These are phyloP conservation scores for Atethmia centrago DNA, from an alignment of 2,888 invertebrate species.

Conservation along the genomic window DNA sequence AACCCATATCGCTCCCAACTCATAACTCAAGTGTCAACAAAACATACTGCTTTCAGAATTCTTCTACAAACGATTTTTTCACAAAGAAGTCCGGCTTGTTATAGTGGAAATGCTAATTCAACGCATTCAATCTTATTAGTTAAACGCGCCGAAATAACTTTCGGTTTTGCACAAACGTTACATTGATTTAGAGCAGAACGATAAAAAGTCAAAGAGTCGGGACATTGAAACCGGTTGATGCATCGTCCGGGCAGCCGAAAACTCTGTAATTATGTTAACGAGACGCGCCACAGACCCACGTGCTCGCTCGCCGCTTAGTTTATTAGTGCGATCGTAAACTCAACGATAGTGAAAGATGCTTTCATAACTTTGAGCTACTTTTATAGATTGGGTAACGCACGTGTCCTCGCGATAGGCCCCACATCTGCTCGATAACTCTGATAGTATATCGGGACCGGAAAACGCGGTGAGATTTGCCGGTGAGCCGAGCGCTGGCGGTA, in stretches of 20 bases:
- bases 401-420: constrained; percentile 66
- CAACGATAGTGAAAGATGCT: constrained; percentile 82
- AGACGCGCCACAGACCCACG: constrained; percentile 77
- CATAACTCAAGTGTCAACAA: constrained; percentile 82
- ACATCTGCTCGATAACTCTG: constrained; percentile 78
- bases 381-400: constrained; percentile 69
- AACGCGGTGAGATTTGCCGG: constrained; percentile 83
- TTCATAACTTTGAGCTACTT: constrained; percentile 69
- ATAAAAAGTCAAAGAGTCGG: constrained; percentile 78
- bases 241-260: constrained; percentile 83
- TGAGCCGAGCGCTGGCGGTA: constrained; percentile 74
- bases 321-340: constrained; percentile 74
- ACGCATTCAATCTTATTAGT: constrained; percentile 73
- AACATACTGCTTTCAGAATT: constrained; percentile 64
- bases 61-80: constrained; percentile 39
- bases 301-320: constrained; percentile 72
- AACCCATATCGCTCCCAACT: constrained; percentile 75
- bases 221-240: constrained; percentile 81
- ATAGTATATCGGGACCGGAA: constrained; percentile 87
- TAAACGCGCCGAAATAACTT: constrained; percentile 85
- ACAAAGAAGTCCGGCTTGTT: constrained; percentile 50
- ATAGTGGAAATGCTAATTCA: constrained; percentile 75
- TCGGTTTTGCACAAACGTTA: constrained; percentile 88
- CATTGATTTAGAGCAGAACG: constrained; percentile 80
- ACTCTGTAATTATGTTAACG: constrained; percentile 86